Evolutionary conservation across 2,888 invertebrate genomes (phyloP).

Genomic region (Mythimna pallens): DNA sequence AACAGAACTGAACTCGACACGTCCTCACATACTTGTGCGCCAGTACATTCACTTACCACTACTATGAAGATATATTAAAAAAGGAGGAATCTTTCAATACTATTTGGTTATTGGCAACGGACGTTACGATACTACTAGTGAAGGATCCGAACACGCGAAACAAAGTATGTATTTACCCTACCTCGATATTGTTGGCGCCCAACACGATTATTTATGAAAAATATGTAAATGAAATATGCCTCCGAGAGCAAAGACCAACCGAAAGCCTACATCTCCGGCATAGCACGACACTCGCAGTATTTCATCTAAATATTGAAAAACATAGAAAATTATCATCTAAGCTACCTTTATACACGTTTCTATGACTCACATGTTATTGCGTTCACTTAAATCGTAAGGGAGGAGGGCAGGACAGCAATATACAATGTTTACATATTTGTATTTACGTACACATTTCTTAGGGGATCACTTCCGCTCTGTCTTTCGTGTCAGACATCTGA

Average conservation of each 20-base stretch:
- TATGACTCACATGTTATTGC: constrained; percentile 88
- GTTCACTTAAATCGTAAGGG: constrained; percentile 82
- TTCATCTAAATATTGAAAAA: constrained; percentile 88
- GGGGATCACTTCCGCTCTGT: constrained; percentile 55
- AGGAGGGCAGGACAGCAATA: constrained; percentile 71
- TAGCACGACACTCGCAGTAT: constrained; percentile 83
- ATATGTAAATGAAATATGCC: constrained; percentile 62
- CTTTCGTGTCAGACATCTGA: constrained; percentile 10
- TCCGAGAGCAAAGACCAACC: constrained; percentile 51
- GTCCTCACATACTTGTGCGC: constrained; percentile 83
- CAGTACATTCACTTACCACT: constrained; percentile 83
- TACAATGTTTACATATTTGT: constrained; percentile 67
- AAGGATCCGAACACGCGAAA: constrained; percentile 76
- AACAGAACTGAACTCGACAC: constrained; percentile 70
- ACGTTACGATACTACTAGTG: constrained; percentile 75
- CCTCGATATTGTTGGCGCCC: constrained; percentile 59
- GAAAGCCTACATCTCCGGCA: constrained; percentile 57
- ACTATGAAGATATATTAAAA: constrained; percentile 84
- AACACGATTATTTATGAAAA: constrained; percentile 56
- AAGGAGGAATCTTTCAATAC: constrained; percentile 85
- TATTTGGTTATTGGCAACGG: constrained; percentile 88
- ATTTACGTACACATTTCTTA: constrained; percentile 60
- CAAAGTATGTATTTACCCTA: constrained; percentile 73
- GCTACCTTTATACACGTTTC: constrained; percentile 86
- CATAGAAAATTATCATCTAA: constrained; percentile 87